Evolutionary conservation across 2,888 invertebrate species (phyloP).

Genomic region (Ophion costatus): DNA sequence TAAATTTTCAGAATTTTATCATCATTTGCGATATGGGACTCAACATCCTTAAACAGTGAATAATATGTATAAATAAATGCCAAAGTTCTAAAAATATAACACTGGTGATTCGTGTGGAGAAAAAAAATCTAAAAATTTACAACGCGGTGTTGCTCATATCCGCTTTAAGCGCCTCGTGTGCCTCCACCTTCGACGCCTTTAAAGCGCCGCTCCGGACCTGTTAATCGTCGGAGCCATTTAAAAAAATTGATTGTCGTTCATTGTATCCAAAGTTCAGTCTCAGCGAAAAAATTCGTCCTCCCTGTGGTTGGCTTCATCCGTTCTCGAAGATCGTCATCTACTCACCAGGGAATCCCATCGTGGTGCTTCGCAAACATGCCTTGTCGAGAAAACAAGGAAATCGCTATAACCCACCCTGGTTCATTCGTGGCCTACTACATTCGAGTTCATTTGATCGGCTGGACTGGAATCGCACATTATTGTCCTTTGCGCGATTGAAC

Average conservation of each 20-base stretch:
- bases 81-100: too few relatives aligned
- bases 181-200: not conserved
- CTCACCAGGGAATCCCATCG: constrained; percentile 37
- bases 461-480: constrained; percentile 37
- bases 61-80: too few relatives aligned
- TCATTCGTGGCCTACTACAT: constrained; percentile 53
- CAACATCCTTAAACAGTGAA: too few relatives aligned
- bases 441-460: constrained; percentile 53
- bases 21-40: too few relatives aligned
- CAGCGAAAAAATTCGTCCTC: constrained; percentile 28
- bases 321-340: constrained; percentile 50
- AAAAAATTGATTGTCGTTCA: constrained; percentile 33
- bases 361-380: constrained; percentile 53
- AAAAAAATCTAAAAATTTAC: too few relatives aligned
- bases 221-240: constrained; percentile 16
- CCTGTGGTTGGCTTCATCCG: constrained; percentile 8
- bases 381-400: constrained; percentile 47
- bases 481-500: not conserved
- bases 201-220: too few relatives aligned
- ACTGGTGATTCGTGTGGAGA: too few relatives aligned
- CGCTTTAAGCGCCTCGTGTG: not conserved
- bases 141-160: not conserved
- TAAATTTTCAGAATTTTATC: too few relatives aligned
- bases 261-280: constrained; percentile 31
- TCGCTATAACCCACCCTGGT: constrained; percentile 41